Evolutionary conservation across 2,113 vertebrate genomes (phyloP), one percentile per base, ranked within the genome.

Genomic region (Malurus elegans): DNA sequence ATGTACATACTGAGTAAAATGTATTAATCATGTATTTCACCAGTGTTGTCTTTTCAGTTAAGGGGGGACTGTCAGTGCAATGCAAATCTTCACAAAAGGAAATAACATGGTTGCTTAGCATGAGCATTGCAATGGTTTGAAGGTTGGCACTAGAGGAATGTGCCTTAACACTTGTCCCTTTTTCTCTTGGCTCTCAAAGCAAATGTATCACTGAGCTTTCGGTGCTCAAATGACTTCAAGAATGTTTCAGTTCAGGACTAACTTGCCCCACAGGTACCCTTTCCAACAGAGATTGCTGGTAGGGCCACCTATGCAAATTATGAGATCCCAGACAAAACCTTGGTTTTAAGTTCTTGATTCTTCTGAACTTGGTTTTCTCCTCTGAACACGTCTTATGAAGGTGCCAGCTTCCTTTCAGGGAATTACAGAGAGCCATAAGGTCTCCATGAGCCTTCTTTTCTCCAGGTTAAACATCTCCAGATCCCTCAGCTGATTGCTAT

Each of bases 1-100:
- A 44, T 97, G 94, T 96, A 88, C 56, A 86, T 86, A 91, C 62
- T 58, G 79, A 93, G 31, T 94, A 88, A 95, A 96, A 82, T 81
- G 42, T 17, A 93, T 96, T 96, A 96, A 97, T 80, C 56, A 26
- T 73, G 47, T 79, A 42, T 83, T 89, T 94, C 58, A 66, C 6
- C 26, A 9, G 34, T 84, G 64, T 74, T 61, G 80, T 94, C 60
- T 87, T 53, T 89, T 93, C 75, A 54, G 7, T 83, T 91, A 31
- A 25, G 6, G n/a, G 7, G 32, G 28, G 23, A 12, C 25, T 61
- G 12, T 79, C 6, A 12, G 3, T 54, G 58, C 48, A 81, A 4
- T 4, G 8, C 34, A 31, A 0, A 31, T 78, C 88, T 91, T 48
- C 29, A 17, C 21, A 20, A 18, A 78, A 80, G 8, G 4, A 47